Evolutionary conservation across 1,140 invertebrate genomes (phyloP).

Genomic region (Drosophila pallidifrons): DNA sequence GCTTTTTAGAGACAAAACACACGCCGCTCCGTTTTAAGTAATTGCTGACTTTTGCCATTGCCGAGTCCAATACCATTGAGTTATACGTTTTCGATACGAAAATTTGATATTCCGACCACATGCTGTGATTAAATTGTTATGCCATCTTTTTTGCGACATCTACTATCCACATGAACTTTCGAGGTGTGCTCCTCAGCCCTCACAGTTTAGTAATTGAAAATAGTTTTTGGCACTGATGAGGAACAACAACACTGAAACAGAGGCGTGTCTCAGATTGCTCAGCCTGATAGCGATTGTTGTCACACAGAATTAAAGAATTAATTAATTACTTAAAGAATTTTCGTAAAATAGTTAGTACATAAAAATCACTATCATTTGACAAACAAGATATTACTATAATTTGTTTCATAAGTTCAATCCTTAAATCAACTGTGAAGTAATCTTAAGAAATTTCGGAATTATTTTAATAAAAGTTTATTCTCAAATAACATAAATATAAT

Average conservation of each 20-base stretch:
- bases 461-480: too few species aligned
- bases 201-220: slow-evolving; percentile 71
- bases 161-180: slow-evolving; percentile 7
- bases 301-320: too few species aligned
- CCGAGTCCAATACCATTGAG: slow-evolving; percentile 32
- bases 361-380: too few species aligned
- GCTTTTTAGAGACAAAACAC: slow-evolving; percentile 17
- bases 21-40: slow-evolving; percentile 63
- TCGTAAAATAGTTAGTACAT: not conserved
- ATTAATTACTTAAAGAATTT: not conserved
- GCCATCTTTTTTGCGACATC: slow-evolving; percentile 47
- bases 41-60: slow-evolving; percentile 78
- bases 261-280: slow-evolving; percentile 63
- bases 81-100: slow-evolving; percentile 74
- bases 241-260: not conserved
- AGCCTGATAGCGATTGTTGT: slow-evolving; percentile 38
- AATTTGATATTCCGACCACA: slow-evolving; percentile 82
- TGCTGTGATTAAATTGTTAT: slow-evolving; percentile 79
- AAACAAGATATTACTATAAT: too few species aligned
- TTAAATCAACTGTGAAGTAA: too few species aligned
- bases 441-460: too few species aligned
- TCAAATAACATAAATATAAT: too few species aligned
- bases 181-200: slow-evolving; percentile 35
- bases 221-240: slow-evolving; percentile 63
- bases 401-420: too few species aligned